Base-by-base conservation (phyloP, 2,113 vertebrate genomes). In the Sus scrofa region DNA sequence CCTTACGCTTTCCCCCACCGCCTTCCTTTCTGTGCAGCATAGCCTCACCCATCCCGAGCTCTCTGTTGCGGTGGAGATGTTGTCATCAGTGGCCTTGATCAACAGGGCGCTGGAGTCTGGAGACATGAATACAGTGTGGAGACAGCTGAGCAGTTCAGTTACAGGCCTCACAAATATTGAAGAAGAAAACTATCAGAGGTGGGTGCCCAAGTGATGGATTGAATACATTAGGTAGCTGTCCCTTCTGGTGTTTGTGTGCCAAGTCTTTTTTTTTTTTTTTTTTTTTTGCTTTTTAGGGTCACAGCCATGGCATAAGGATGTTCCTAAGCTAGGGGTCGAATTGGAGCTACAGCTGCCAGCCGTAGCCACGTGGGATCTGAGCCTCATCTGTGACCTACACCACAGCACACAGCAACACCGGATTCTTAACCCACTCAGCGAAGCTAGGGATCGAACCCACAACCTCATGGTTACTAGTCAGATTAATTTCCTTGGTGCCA, bases 41-140 rank as follows among this genome's bases (percentile, higher is more conserved):
- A 99, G 98, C 52, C 99, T 99, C 96, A 99, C 98, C 1, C 99
- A 99, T 91, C 98, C 99, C 0, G 99, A 99, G 95, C 98, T 99
- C 75, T 98, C 99, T 0, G 99, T 99, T 63, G 99, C 99, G 0
- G 99, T 99, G 96, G 99, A 99, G 98, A 99, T 99, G 99, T 98
- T 99, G 98, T 99, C 99, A 0, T 99, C 99, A 0, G 99, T 99
- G 98, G 99, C 99, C 89, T 98, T 99, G 71, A 99, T 99, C 98
- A 99, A 99, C 73, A 98, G 99, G 95, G 99, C 99, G 0, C 97
- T 99, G 98, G 99, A 99, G 19, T 99, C 99, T 0, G 99, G 99
- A 1, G 99, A 99, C 98, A 95, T 98, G 88, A 98, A 95, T 1
- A 99, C 99, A 0, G 99, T 99, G 58, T 99, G 99, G 99, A 99